Conservation (phyloP, 2,797 vertebrate genomes). For the Eutrigla gurnardus region DNA sequence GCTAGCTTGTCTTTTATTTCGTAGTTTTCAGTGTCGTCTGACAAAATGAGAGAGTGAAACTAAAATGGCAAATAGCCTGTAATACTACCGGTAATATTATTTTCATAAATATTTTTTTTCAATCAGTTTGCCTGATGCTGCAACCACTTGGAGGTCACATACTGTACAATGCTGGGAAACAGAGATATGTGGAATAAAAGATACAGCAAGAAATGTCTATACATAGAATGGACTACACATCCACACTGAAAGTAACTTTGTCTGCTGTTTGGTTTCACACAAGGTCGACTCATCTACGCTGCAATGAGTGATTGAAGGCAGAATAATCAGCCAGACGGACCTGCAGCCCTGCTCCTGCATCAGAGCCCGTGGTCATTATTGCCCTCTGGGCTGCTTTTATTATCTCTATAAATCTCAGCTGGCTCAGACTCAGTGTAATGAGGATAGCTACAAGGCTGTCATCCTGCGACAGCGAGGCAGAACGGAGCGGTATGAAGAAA, state of each 20-base stretch:
- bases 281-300: slow-evolving; percentile 23
- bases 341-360: slow-evolving; percentile 37
- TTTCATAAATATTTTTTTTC: no score
- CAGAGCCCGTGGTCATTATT: slow-evolving; percentile 74
- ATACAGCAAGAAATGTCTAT: background rate
- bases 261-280: slow-evolving; percentile 25
- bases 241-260: slow-evolving; percentile 28
- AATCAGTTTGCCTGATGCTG: background rate
- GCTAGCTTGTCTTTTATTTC: no score
- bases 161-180: background rate
- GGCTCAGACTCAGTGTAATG: slow-evolving; percentile 74
- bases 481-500: slow-evolving; percentile 18
- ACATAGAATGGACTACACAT: slow-evolving; percentile 5
- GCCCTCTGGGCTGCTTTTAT: slow-evolving; percentile 80
- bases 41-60: no score
- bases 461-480: slow-evolving; percentile 62
- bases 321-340: slow-evolving; percentile 30
- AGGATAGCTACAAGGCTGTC: slow-evolving; percentile 68
- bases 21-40: no score
- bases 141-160: background rate
- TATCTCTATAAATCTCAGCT: slow-evolving; percentile 79
- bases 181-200: background rate
- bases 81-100: no score
- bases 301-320: slow-evolving; percentile 30
- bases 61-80: no score